Conservation (phyloP, 2,888 invertebrate species). For the Pilophorus perplexus region DNA sequence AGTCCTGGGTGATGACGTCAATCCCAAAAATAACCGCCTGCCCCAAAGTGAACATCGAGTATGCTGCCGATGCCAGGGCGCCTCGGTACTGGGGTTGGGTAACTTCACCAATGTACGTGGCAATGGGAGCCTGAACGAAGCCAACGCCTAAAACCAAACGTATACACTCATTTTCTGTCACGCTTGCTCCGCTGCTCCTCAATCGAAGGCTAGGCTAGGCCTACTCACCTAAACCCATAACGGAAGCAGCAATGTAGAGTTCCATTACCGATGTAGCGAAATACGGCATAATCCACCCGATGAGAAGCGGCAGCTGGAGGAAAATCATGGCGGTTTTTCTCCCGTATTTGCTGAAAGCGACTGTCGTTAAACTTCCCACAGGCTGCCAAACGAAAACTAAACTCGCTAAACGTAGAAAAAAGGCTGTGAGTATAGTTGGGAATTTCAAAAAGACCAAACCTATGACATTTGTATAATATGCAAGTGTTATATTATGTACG, state of each 20-base stretch:
- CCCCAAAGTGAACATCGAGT: constrained; percentile 42
- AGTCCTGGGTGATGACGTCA: constrained; percentile 41
- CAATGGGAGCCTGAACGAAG: constrained; percentile 45
- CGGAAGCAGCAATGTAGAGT: constrained; percentile 41
- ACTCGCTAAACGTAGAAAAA: constrained; percentile 39
- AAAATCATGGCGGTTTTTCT: constrained; percentile 43
- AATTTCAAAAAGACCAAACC: too few species aligned
- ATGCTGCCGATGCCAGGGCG: constrained; percentile 40
- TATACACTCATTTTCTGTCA: too few species aligned
- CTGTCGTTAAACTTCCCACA: constrained; percentile 41
- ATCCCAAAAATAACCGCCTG: constrained; percentile 41
- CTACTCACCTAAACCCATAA: constrained; percentile 45
- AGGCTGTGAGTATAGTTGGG: background rate
- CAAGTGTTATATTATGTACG: too few species aligned
- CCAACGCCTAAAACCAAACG: constrained; percentile 44
- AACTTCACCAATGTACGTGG: constrained; percentile 44
- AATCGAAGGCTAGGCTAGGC: too few species aligned
- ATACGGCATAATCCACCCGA: constrained; percentile 43
- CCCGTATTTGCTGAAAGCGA: constrained; percentile 39
- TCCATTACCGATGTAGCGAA: constrained; percentile 43
- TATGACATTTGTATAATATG: too few species aligned
- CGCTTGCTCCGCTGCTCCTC: too few species aligned
- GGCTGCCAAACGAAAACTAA: constrained; percentile 46
- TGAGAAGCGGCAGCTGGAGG: constrained; percentile 43
- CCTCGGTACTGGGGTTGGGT: constrained; percentile 42